Evolutionary conservation across 2,797 vertebrate species (phyloP).

Genomic region (Neostethus bicornis): DNA sequence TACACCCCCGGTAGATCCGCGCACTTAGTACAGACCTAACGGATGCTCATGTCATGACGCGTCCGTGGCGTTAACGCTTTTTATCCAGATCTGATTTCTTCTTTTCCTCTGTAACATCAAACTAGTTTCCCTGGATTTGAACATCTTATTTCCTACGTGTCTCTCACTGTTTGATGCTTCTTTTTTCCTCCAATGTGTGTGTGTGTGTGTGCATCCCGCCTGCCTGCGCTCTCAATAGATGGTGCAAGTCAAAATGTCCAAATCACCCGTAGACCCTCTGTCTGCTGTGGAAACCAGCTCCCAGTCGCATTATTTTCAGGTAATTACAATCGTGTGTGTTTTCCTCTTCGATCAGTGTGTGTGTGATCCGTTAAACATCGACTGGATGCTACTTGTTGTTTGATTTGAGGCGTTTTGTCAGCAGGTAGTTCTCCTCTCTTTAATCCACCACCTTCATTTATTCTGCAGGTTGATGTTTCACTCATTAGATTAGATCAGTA

Average conservation of each 20-base stretch:
- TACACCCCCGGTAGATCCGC: slow-evolving; percentile 46
- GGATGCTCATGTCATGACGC: slow-evolving; percentile 51
- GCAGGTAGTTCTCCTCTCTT: slow-evolving; percentile 28
- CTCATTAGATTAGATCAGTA: slow-evolving; percentile 19
- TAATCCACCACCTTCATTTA: slow-evolving; percentile 31
- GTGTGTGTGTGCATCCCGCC: slow-evolving; percentile 70
- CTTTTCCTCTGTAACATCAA: background rate
- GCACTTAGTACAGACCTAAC: slow-evolving; percentile 62
- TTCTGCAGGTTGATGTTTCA: slow-evolving; percentile 55
- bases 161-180: slow-evolving; percentile 46
- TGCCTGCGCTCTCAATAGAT: slow-evolving; percentile 80
- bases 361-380: slow-evolving; percentile 17
- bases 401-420: slow-evolving; percentile 53
- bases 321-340: slow-evolving; percentile 52
- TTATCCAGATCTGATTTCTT: slow-evolving; percentile 37
- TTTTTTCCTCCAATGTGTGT: slow-evolving; percentile 67
- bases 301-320: slow-evolving; percentile 84
- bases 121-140: slow-evolving; percentile 11
- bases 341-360: slow-evolving; percentile 4
- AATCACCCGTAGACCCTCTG: slow-evolving; percentile 81
- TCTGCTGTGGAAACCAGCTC: slow-evolving; percentile 80
- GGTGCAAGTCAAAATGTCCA: slow-evolving; percentile 87
- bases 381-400: slow-evolving; percentile 72
- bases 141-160: background rate
- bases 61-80: slow-evolving; percentile 44